Percentiles rank a stretch among this genome's conserved stretches.
Evolutionary conservation across 2,888 invertebrate species (phyloP).

Genomic region (Timema cristinae): DNA sequence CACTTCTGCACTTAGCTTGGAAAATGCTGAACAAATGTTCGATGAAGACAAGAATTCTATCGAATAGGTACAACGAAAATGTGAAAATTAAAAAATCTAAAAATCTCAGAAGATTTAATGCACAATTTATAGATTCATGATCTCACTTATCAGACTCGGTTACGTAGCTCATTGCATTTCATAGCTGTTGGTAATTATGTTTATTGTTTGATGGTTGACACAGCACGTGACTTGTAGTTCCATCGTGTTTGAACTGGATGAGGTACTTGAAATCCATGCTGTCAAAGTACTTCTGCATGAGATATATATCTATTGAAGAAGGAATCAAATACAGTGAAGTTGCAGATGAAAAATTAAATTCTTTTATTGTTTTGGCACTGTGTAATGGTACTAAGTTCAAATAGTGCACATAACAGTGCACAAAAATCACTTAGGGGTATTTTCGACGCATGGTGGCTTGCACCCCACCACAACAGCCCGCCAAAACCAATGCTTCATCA

Average conservation of each 20-base stretch:
- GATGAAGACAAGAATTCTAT: background rate
- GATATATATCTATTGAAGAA: too few species aligned
- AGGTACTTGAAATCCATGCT: background rate
- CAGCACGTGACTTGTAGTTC: background rate
- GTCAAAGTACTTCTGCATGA: background rate
- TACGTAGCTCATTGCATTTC: background rate
- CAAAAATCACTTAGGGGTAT: background rate
- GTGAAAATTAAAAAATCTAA: background rate
- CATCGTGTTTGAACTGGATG: background rate
- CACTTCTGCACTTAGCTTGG: too few species aligned
- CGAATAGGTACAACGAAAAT: background rate
- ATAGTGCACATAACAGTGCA: background rate
- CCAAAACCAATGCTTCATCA: slow-evolving; percentile 19
- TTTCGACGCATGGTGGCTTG: background rate
- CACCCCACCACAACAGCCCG: background rate
- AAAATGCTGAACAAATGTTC: too few species aligned
- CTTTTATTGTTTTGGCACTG: background rate
- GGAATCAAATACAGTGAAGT: background rate
- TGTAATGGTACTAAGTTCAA: background rate
- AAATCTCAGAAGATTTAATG: background rate
- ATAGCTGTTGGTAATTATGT: background rate
- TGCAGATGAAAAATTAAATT: background rate
- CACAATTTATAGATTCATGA: background rate
- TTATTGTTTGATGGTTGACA: background rate
- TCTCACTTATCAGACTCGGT: background rate